phyloP scores from a whole-genome alignment of 2,888 invertebrate species.

The Rhopalosiphum nymphaeae region DNA sequence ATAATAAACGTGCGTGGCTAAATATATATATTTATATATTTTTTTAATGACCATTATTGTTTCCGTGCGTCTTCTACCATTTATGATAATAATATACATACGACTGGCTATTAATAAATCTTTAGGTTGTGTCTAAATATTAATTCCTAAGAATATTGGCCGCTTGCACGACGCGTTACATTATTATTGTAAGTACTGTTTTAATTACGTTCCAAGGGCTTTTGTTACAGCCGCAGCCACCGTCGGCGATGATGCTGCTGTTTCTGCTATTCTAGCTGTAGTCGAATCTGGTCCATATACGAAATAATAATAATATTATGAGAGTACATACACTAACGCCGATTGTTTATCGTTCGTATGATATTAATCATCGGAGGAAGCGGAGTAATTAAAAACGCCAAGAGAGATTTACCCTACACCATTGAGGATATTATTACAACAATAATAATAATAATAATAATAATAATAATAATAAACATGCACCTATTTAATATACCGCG shows the following conservation, averaged over 20 bases:
- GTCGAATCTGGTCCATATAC: neutral
- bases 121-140: conserved; percentile 14
- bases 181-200: neutral
- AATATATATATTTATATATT: neutral
- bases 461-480: neutral
- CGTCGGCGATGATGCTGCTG: neutral
- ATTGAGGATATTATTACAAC: neutral
- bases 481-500: neutral
- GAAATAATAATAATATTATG: neutral
- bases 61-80: neutral
- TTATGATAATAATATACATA: neutral
- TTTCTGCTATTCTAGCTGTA: neutral
- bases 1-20: neutral
- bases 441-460: neutral
- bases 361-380: neutral
- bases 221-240: neutral
- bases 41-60: conserved; percentile 21
- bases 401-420: neutral
- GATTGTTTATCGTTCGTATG: neutral
- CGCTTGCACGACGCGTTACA: neutral
- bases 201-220: conserved; percentile 48
- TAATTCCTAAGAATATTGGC: conserved; percentile 26
- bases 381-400: neutral
- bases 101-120: neutral
- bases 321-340: neutral